phyloP scores from a whole-genome alignment of 2,113 vertebrate genomes.

The Sceloporus undulatus region DNA sequence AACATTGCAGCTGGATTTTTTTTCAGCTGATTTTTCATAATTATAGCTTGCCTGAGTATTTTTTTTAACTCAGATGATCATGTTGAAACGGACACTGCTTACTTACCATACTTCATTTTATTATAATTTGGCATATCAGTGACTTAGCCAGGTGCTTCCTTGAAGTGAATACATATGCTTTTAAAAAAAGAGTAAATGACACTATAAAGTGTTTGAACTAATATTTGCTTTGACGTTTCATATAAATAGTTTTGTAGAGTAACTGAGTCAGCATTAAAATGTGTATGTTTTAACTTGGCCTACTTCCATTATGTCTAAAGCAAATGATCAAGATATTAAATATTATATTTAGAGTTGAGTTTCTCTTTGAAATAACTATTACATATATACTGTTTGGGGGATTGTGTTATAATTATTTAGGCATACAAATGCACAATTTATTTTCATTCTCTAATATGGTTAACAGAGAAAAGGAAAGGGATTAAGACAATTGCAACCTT shows the following conservation, averaged over 20 bases:
- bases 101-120: constrained; percentile 13
- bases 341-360: too few relatives aligned
- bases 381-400: too few relatives aligned
- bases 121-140: constrained; percentile 1
- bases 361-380: too few relatives aligned
- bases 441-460: too few relatives aligned
- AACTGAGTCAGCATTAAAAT: constrained; percentile 29
- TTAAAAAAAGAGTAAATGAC: constrained; percentile 9
- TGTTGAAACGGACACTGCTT: constrained; percentile 31
- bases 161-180: constrained; percentile 32
- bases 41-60: constrained; percentile 54
- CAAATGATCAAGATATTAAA: not conserved
- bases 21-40: constrained; percentile 61
- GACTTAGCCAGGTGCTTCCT: constrained; percentile 43
- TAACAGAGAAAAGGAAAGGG: too few relatives aligned
- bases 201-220: constrained; percentile 13
- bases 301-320: constrained; percentile 14
- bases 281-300: constrained; percentile 29
- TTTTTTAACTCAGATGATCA: constrained; percentile 58
- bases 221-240: not conserved
- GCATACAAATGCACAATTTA: too few relatives aligned
- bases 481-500: too few relatives aligned
- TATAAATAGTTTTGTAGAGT: not conserved
- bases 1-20: constrained; percentile 54
- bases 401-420: too few relatives aligned